These are phyloP conservation scores for Nemoura dubitans DNA, from an alignment of 2,888 invertebrate genomes.

Conservation along the genomic window DNA sequence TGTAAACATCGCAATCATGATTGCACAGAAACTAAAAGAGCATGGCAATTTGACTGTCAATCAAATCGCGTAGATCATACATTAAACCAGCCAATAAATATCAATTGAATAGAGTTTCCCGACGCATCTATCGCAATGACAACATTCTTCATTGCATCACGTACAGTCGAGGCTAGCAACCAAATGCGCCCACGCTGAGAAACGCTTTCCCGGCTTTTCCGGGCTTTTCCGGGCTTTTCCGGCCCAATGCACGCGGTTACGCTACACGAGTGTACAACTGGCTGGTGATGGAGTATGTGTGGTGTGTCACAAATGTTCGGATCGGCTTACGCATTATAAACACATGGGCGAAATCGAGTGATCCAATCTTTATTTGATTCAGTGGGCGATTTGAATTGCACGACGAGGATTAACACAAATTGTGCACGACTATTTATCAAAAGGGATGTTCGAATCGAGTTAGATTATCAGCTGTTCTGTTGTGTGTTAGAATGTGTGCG, in stretches of 20 bases:
- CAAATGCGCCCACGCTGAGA: background rate
- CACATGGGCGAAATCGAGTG: constrained; percentile 30
- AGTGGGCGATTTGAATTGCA: constrained; percentile 24
- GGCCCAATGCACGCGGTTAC: background rate
- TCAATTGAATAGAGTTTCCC: constrained; percentile 33
- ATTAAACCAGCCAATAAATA: constrained; percentile 16
- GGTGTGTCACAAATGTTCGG: constrained; percentile 36
- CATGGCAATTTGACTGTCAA: constrained; percentile 21
- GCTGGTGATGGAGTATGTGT: background rate
- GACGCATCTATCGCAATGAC: constrained; percentile 22
- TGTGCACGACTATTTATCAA: constrained; percentile 15
- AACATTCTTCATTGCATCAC: constrained; percentile 16
- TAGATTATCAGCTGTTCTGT: background rate
- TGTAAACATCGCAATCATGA: background rate
- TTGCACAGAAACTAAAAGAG: background rate
- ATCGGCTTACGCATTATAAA: constrained; percentile 26
- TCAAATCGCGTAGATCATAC: constrained; percentile 20
- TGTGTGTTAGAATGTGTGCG: background rate
- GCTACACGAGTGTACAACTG: constrained; percentile 14
- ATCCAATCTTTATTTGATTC: constrained; percentile 38
- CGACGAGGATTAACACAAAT: constrained; percentile 16
- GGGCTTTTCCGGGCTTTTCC: background rate
- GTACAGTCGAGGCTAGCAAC: constrained; percentile 23
- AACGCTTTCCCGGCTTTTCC: background rate
- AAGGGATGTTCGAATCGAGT: constrained; percentile 23